Evolutionary conservation across 2,797 vertebrate species (phyloP).

Genomic region (Alfaro cultratus): DNA sequence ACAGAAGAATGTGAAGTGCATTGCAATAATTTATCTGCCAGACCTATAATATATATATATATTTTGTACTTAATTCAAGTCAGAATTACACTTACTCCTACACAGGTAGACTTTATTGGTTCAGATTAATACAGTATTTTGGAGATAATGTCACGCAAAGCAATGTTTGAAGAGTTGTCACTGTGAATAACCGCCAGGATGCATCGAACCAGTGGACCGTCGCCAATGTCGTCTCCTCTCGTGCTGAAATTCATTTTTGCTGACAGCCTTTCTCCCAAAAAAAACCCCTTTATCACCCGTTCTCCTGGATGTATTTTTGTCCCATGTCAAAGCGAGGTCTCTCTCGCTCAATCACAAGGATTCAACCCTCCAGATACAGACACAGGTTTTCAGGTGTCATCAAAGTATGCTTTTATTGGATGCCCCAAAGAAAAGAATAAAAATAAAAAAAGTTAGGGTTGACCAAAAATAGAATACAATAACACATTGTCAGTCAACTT

Average conservation of each 20-base stretch:
- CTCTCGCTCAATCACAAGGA: conserved; percentile 56
- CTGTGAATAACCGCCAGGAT: conserved; percentile 59
- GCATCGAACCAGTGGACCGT: conserved; percentile 58
- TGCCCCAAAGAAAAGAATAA: conserved; percentile 31
- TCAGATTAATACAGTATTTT: conserved; percentile 52
- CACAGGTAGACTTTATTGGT: conserved; percentile 30
- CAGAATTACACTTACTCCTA: conserved; percentile 19
- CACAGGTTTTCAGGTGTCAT: conserved; percentile 51
- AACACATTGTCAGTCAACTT: conserved; percentile 57
- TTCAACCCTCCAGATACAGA: conserved; percentile 45
- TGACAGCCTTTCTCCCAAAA: conserved; percentile 69
- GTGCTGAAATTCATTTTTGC: conserved; percentile 72
- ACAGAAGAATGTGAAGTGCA: not conserved
- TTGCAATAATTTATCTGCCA: not conserved
- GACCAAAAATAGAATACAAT: conserved; percentile 54
- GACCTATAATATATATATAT: not conserved
- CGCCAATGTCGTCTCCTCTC: conserved; percentile 57
- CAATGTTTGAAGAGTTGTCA: conserved; percentile 59
- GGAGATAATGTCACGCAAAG: conserved; percentile 51
- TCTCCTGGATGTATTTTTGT: conserved; percentile 71
- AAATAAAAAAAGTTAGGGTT: conserved; percentile 31
- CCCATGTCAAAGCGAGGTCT: conserved; percentile 63
- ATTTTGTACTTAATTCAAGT: conserved; percentile 6
- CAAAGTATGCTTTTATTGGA: conserved; percentile 47
- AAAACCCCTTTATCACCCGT: conserved; percentile 67